phyloP scores from a whole-genome alignment of 64 coral and sea anemone species.

The Trachythela sp. region DNA sequence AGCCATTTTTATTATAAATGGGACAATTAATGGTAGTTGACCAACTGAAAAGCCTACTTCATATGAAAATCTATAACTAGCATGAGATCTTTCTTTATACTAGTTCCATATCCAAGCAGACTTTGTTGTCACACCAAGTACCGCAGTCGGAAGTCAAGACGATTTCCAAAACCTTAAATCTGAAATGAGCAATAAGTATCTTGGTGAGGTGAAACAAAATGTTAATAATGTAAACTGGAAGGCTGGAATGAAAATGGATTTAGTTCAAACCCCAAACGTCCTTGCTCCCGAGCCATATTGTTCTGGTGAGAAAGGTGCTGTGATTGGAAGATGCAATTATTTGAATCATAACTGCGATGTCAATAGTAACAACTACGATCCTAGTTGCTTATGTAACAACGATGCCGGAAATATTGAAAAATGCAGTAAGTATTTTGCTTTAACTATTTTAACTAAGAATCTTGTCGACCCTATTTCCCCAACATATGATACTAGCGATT shows the following conservation, averaged over 20 bases:
- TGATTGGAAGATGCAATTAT: conserved; percentile 62
- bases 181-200: background rate
- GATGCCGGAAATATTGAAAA: conserved; percentile 64
- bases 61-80: too few species aligned
- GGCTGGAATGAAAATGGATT: conserved; percentile 28
- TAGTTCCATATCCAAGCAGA: background rate
- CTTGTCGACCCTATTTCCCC: too few species aligned
- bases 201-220: conserved; percentile 15
- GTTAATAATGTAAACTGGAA: conserved; percentile 55
- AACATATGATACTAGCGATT: too few species aligned
- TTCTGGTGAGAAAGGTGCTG: conserved; percentile 53
- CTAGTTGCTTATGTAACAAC: conserved; percentile 55
- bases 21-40: too few species aligned
- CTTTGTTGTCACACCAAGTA: background rate
- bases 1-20: too few species aligned
- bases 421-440: conserved; percentile 66
- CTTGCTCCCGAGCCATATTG: conserved; percentile 69
- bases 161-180: background rate
- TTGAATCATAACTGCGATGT: background rate
- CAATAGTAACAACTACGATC: conserved; percentile 11
- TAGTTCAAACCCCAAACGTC: conserved; percentile 52
- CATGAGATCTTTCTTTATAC: too few species aligned
- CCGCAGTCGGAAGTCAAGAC: background rate
- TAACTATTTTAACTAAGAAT: too few species aligned
- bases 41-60: too few species aligned